A percentile compares a stretch with the other conserved stretches of the same genome.
Conservation (phyloP, 2,888 invertebrate genomes). For the Drosophila ezoana region DNA sequence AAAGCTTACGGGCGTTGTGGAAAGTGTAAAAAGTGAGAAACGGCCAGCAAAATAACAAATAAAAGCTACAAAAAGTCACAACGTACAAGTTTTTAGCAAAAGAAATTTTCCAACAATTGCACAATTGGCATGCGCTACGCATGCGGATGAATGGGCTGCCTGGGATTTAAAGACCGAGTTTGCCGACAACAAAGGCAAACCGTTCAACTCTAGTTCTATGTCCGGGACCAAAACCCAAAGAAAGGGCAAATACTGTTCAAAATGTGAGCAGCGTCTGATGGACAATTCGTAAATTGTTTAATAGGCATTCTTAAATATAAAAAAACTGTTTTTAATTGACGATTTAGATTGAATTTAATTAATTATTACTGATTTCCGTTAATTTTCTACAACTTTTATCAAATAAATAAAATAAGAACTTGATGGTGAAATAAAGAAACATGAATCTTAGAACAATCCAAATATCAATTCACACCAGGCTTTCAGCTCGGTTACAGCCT, state of each 20-base stretch:
- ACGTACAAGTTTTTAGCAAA: slow-evolving; percentile 70
- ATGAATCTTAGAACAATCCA: too few species aligned
- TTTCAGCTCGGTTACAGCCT: background rate
- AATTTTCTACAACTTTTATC: too few species aligned
- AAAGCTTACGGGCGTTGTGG: slow-evolving; percentile 42
- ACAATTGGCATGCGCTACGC: slow-evolving; percentile 76
- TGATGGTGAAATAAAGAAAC: too few species aligned
- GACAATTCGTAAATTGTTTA: background rate
- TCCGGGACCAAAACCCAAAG: background rate
- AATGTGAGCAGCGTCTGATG: background rate
- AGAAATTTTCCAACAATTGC: slow-evolving; percentile 76
- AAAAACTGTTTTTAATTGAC: too few species aligned
- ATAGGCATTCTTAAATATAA: background rate
- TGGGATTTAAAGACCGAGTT: slow-evolving; percentile 42
- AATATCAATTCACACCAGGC: background rate
- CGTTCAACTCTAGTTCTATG: slow-evolving; percentile 9
- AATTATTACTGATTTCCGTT: too few species aligned
- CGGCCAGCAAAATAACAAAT: slow-evolving; percentile 41
- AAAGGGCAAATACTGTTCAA: background rate
- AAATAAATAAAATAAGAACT: too few species aligned
- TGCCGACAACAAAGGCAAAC: slow-evolving; percentile 44
- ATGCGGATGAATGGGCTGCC: slow-evolving; percentile 65
- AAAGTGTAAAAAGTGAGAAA: slow-evolving; percentile 41
- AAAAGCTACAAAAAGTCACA: slow-evolving; percentile 50
- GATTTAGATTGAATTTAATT: background rate